Base-by-base conservation (phyloP, 2,797 vertebrate species). In the Falco peregrinus region DNA sequence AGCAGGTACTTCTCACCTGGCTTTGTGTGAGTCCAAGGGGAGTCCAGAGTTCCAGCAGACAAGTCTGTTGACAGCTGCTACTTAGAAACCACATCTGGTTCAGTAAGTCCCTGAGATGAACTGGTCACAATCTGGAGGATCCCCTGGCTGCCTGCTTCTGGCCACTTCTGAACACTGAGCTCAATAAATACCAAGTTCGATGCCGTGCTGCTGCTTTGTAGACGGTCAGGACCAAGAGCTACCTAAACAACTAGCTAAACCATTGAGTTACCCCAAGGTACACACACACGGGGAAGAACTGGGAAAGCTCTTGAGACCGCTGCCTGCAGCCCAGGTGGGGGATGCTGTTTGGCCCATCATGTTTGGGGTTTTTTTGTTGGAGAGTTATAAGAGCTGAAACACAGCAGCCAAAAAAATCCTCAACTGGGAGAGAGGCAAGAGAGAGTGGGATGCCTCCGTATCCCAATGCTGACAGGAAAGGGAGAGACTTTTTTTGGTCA, bases 161-260 rank as follows among this genome's bases (percentile, higher is more conserved):
- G 5, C 47, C 12, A 20, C 50, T 64, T 63, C 39, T 79, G 26
- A n/a, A 67, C 48, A 41, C 0, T 7, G 1, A 47, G 26, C 7
- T 64, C 59, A 41, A 19, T 1, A 17, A 45, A 26, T 13, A 19
- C 3, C 20, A 35, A 21, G 16, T 67, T 5, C 78, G 37, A 45
- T 3, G 6, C 1, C 0, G 0, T 57, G 35, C 22, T 16, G 15
- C 61, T 20, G 35, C 56, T 63, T 25, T 22, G 9, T 26, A 45
- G 11, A 57, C 37, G 29, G 39, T 68, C 35, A 57, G 61, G n/a
- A 48, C 60, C 31, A 47, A 68, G 48, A 79, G 25, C 45, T 67
- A 25, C 12, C 59, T 25, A 28, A 56, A 41, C 17, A 1, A 1
- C 50, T 43, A 35, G 22, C 59, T 51, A 37, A 64, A 84, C 48